Base-by-base conservation (phyloP, 2,797 vertebrate species). In the Chiloscyllium punctatum region DNA sequence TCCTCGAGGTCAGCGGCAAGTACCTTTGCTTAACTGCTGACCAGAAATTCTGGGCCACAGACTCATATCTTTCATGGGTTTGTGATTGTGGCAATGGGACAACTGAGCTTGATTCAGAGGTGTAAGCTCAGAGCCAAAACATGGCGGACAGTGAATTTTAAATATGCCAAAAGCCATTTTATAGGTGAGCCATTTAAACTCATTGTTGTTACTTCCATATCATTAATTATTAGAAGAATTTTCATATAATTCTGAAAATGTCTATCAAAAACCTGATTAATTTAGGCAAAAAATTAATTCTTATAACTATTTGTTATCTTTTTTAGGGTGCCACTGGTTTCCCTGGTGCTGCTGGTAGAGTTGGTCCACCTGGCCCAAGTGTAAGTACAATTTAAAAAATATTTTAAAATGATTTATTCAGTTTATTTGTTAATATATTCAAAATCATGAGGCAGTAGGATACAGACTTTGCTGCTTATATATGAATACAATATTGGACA, bases 261-360 rank as follows among this genome's bases (percentile, higher is more conserved):
- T 66, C 66, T 30, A 91, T 91, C 69, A 66, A 91, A 91, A 66
- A 18, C 53, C 13, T 66, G n/a, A n/a, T 91, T 66, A 57, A 27
- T 88, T 86, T 30, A 33, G 57, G 11, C 57, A 25, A 62, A 66
- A 33, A 91, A n/a, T 37, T 7, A 91, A 57, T 90, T 30, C 48
- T 66, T 30, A 1, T 91, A 66, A 84, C 25, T 33, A n/a, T 90
- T 42, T 87, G 7, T 42, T 95, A 4, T 37, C 27, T 1, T 77
- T 57, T 57, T 72, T 95, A 95, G 94, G 94, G 94, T 77, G 94
- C 91, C 51, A 82, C 95, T 94, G 95, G 95, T 27, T 96, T 96
- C 87, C 95, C 95, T 82, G 95, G 95, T 82, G 71, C 68, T 82
- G 16, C 51, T 68, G 95, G 95, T 16, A 68, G 87, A 91, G 91